These are phyloP conservation scores for Goniozus legneri DNA, from an alignment of 1,140 invertebrate genomes.

Conservation along the genomic window DNA sequence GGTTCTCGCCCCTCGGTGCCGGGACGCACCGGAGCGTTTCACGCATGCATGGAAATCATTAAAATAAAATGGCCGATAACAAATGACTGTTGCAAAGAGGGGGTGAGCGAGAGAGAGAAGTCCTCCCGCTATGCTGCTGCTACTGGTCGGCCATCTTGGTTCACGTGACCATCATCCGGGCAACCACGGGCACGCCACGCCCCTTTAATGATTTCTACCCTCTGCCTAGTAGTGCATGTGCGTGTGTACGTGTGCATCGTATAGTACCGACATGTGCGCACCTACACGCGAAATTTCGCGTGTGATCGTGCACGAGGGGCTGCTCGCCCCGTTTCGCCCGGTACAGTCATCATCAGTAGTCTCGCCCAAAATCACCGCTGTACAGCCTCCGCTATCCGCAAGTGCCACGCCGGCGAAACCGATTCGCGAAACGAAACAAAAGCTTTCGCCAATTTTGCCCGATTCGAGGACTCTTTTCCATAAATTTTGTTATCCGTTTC, in stretches of 20 bases:
- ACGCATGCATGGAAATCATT: conserved; percentile 57
- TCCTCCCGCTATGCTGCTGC: conserved; percentile 22
- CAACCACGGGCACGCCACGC: conserved; percentile 54
- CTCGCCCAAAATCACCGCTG: conserved; percentile 32
- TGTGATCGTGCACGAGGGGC: conserved; percentile 19
- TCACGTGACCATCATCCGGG: conserved; percentile 57
- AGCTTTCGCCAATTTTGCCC: too few relatives aligned
- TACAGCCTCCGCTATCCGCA: conserved; percentile 35
- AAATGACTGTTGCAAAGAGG: conserved; percentile 55
- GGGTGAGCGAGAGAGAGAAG: too few relatives aligned
- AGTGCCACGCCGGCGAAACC: not conserved
- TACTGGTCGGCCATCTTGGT: conserved; percentile 54
- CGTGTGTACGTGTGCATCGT: conserved; percentile 6
- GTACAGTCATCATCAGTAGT: conserved; percentile 54
- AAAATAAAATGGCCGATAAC: conserved; percentile 58
- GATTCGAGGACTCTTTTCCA: too few relatives aligned
- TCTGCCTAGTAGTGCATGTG: conserved; percentile 26
- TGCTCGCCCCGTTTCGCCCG: too few relatives aligned
- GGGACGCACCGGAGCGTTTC: conserved; percentile 50
- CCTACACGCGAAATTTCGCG: conserved; percentile 29
- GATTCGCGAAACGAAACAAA: too few relatives aligned
- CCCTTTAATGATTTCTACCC: conserved; percentile 58
- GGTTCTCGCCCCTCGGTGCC: conserved; percentile 39
- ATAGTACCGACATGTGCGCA: conserved; percentile 11
- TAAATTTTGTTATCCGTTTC: too few relatives aligned